Conservation (phyloP, 53 echinoderm and acorn worm species). For the Holothuria scabra region DNA sequence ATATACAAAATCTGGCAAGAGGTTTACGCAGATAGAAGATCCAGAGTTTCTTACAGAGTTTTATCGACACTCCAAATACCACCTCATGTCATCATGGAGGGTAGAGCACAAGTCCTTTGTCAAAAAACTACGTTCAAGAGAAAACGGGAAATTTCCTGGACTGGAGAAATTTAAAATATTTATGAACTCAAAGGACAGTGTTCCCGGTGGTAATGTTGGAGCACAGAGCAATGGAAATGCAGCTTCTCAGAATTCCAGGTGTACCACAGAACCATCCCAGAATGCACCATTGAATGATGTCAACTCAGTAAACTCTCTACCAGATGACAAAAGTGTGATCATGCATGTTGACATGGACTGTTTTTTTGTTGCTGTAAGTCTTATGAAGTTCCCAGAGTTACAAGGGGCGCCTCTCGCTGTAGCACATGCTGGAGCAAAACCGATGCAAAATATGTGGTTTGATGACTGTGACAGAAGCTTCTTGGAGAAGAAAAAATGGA, state of each 20-base stretch:
- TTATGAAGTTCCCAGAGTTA: constrained; percentile 79
- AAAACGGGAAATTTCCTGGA: constrained; percentile 75
- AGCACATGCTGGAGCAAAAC: constrained; percentile 79
- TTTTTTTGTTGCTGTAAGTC: constrained; percentile 95
- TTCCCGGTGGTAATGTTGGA: too few relatives aligned
- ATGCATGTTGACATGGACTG: constrained; percentile 99
- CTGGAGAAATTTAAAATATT: constrained; percentile 60
- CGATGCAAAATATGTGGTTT: too few relatives aligned
- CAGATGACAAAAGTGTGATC: constrained; percentile 55
- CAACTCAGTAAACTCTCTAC: background rate
- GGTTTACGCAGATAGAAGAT: constrained; percentile 70
- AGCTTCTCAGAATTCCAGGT: too few relatives aligned
- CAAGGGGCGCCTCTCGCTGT: constrained; percentile 88
- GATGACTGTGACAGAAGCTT: too few relatives aligned
- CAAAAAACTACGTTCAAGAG: constrained; percentile 72
- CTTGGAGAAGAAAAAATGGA: too few relatives aligned
- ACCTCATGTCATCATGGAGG: constrained; percentile 93
- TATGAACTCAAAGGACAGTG: background rate
- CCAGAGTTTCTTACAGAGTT: constrained; percentile 86
- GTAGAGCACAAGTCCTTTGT: constrained; percentile 87
- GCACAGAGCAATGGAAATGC: too few relatives aligned
- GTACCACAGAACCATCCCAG: too few relatives aligned
- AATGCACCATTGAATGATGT: too few relatives aligned
- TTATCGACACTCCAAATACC: constrained; percentile 87
- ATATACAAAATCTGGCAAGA: constrained; percentile 4